These are phyloP conservation scores for Drymodes brunneopygia DNA, from an alignment of 2,113 vertebrate species.

Conservation along the genomic window DNA sequence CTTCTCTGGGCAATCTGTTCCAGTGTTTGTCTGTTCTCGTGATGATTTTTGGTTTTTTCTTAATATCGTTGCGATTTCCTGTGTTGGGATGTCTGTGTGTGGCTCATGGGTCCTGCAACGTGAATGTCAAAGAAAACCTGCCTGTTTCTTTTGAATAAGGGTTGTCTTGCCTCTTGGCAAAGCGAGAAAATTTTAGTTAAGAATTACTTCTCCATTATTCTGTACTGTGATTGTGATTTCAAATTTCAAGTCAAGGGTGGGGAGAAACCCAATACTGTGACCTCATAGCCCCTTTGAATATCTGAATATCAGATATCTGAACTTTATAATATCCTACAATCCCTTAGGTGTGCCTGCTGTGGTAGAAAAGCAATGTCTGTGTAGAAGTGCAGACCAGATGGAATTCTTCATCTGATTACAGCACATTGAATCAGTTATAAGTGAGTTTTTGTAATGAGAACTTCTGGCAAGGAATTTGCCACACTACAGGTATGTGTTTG, in stretches of 20 bases:
- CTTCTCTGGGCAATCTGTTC: background rate
- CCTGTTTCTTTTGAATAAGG: background rate
- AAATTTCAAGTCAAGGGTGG: background rate
- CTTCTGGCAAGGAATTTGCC: background rate
- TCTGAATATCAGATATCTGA: background rate
- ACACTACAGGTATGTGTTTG: background rate
- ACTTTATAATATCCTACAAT: background rate
- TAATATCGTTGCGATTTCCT: background rate
- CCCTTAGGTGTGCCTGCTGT: background rate
- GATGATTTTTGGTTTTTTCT: background rate
- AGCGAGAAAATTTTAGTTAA: background rate
- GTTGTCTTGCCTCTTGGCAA: background rate
- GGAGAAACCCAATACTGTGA: background rate
- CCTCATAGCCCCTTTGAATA: background rate
- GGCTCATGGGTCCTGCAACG: background rate
- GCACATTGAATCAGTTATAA: background rate
- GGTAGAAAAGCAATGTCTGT: background rate
- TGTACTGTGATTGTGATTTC: background rate
- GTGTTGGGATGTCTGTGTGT: background rate
- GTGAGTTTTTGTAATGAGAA: background rate
- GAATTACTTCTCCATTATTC: background rate
- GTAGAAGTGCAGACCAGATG: background rate
- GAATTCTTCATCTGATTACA: background rate
- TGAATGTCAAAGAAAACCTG: background rate
- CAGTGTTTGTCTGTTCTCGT: too few species aligned